A percentile compares a stretch with the other conserved stretches of the same genome.
Conservation (phyloP, 1,140 invertebrate species). For the Heliconius eleuchia region DNA sequence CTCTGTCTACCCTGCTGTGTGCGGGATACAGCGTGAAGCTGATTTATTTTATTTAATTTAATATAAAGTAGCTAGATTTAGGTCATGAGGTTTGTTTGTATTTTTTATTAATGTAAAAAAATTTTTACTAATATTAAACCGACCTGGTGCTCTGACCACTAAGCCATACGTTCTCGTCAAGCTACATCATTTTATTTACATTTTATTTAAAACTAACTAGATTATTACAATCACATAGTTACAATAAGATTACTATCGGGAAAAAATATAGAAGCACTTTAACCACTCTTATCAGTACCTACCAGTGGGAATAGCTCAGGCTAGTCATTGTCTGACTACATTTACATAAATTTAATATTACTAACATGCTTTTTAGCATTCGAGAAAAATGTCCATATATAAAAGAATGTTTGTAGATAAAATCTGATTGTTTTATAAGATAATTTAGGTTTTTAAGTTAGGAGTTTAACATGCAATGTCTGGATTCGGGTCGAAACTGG, state of each 20-base stretch:
- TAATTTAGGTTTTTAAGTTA: too few relatives aligned
- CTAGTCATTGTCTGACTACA: constrained; percentile 19
- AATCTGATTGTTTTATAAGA: neutral
- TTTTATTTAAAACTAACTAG: constrained; percentile 18
- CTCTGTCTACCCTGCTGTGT: too few relatives aligned
- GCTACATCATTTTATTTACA: too few relatives aligned
- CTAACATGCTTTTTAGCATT: neutral
- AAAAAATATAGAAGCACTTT: constrained; percentile 24
- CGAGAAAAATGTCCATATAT: neutral
- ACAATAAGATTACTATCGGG: constrained; percentile 24
- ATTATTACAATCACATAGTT: constrained; percentile 9
- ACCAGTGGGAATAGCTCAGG: neutral
- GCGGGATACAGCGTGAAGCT: too few relatives aligned
- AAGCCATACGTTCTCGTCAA: too few relatives aligned
- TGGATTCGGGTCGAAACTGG: too few relatives aligned
- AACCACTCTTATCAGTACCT: neutral
- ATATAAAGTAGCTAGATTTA: too few relatives aligned
- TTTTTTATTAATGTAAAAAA: too few relatives aligned
- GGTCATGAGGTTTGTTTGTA: too few relatives aligned
- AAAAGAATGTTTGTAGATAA: neutral
- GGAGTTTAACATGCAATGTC: too few relatives aligned
- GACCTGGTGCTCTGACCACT: neutral
- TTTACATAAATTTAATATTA: constrained; percentile 12
- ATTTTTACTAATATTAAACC: too few relatives aligned
- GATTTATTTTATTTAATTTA: too few relatives aligned